These are phyloP conservation scores for Laothoe populi DNA, from an alignment of 2,888 invertebrate species.

Conservation along the genomic window DNA sequence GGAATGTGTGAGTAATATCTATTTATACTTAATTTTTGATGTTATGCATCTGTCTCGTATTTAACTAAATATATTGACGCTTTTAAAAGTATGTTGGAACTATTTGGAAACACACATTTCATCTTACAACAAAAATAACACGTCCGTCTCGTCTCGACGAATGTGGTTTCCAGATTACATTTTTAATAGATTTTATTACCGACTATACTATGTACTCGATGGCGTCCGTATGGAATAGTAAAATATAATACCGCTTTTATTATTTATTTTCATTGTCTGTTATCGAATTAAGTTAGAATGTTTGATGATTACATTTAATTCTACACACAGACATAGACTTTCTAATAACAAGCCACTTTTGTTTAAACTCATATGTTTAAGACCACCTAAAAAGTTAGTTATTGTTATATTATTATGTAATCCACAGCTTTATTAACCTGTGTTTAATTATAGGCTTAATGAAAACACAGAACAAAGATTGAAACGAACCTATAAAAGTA, in stretches of 20 bases:
- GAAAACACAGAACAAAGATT: background rate
- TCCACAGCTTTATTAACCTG: background rate
- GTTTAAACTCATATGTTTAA: too few relatives aligned
- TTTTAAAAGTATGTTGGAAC: conserved; percentile 3
- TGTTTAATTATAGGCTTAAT: background rate
- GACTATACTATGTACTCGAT: background rate
- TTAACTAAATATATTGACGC: background rate
- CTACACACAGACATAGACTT: background rate
- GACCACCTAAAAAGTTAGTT: too few relatives aligned
- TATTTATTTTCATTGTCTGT: too few relatives aligned
- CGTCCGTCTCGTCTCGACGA: background rate
- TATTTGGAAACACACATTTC: conserved; percentile 4
- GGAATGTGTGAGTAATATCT: background rate
- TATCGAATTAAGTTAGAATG: too few relatives aligned
- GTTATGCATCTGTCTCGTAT: background rate
- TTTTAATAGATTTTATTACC: conserved; percentile 4
- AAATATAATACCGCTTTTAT: too few relatives aligned
- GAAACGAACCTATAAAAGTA: conserved; percentile 7
- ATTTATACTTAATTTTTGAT: background rate
- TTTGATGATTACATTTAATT: background rate
- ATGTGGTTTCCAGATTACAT: conserved; percentile 7
- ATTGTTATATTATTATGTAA: too few relatives aligned
- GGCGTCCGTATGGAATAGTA: background rate
- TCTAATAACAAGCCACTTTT: too few relatives aligned
- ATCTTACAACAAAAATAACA: conserved; percentile 13